Evolutionary conservation across 37 sponge, comb jelly and placozoan genomes (phyloP), one percentile per base, ranked within the genome.

Genomic region (Theonella swinhoei): DNA sequence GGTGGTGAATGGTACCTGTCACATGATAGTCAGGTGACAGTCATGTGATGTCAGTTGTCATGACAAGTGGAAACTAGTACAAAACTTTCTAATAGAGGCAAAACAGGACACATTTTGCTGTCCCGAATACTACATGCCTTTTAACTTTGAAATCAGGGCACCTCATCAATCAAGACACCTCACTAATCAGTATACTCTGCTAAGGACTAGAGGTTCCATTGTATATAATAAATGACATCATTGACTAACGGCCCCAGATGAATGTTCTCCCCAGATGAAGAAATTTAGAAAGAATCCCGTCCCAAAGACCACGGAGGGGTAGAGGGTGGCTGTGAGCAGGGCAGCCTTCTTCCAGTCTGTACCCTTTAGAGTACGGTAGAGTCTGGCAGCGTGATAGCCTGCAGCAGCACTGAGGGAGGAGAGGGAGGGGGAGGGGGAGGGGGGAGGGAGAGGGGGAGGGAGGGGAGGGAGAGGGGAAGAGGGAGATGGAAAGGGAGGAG

Each of bases 341-440:
- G 95, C 97, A 0, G 97, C 88, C 38, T 82, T 77, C 81, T 96
- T 95, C 95, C 97, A 99, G 42, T 92, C 68, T 8, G 73, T 82
- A 20, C 99, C 99, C 64, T 88, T 94, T 54, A 99, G 66, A 0
- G 97, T 99, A 31, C 84, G 60, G 82, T 89, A 99, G 93, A 99
- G 68, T 26, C 99, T 67, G 1, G 96, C 98, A 33, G 94, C 83
- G 63, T 93, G 89, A 77, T 93, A 97, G 32, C 98, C 98, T 28
- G 85, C 87, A 63, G 90, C 80, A 20, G 88, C 74, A 5, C 96
- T 93, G 70, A 1, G 70, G 14, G 62, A 5, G 40, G 4, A 42
- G 24, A 41, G 37, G 54, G 1, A 35, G 26, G 9, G 42, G 30
- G 74, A 47, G 54, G 14, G 14, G 7, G 54, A 17, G 54, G 54